Conservation (phyloP, 92 coral and sea anemone genomes). For the Phymanthus crucifer region DNA sequence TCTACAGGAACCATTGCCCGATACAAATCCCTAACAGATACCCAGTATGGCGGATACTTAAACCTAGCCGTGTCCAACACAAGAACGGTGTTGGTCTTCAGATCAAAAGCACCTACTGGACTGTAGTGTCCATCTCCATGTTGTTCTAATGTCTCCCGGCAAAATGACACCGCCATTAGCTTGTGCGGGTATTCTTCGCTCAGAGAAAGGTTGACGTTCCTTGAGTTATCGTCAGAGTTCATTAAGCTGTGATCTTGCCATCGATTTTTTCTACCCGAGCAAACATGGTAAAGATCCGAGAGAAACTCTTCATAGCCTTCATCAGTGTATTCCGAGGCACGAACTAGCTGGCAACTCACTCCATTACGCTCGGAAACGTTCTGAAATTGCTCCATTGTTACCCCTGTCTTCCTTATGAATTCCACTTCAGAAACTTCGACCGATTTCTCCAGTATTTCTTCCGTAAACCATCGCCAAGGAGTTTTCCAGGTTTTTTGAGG, state of each 20-base stretch:
- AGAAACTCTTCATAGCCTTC: conserved; percentile 52
- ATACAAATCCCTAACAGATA: conserved; percentile 66
- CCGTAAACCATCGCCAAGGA: conserved; percentile 96
- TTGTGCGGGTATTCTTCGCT: conserved; percentile 45
- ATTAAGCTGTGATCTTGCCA: background rate
- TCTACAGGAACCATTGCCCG: conserved; percentile 81
- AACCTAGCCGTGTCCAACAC: conserved; percentile 92
- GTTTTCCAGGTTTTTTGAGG: conserved; percentile 85
- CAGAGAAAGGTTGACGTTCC: background rate
- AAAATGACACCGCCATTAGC: conserved; percentile 66
- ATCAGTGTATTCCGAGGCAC: conserved; percentile 44
- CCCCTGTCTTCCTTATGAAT: conserved; percentile 55
- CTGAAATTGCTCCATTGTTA: conserved; percentile 78
- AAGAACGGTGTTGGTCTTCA: conserved; percentile 71
- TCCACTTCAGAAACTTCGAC: conserved; percentile 53
- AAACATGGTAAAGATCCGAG: conserved; percentile 45
- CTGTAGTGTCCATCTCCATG: conserved; percentile 92
- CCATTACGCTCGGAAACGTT: conserved; percentile 80
- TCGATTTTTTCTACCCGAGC: conserved; percentile 38
- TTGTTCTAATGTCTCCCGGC: conserved; percentile 67
- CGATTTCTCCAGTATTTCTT: conserved; percentile 73
- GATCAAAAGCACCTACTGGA: conserved; percentile 82
- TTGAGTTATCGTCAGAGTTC: background rate
- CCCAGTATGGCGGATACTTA: conserved; percentile 94
- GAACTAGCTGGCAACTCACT: conserved; percentile 60